These are phyloP conservation scores for Synergus itoensis DNA, from an alignment of 2,888 invertebrate genomes.

Conservation along the genomic window DNA sequence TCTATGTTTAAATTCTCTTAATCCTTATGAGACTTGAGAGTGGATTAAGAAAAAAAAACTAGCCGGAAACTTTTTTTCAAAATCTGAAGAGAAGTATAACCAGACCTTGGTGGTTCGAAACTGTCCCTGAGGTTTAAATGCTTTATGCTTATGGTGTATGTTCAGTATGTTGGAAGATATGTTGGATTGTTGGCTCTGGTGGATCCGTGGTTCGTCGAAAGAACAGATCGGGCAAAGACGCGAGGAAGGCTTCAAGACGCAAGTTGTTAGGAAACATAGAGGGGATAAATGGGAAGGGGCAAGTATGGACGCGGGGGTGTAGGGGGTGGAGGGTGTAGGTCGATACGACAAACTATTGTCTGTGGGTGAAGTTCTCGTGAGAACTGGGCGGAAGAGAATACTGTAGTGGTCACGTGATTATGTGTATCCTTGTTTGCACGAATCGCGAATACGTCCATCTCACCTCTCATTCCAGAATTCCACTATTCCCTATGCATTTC, in stretches of 20 bases:
- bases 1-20: no score
- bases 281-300: constrained; percentile 42
- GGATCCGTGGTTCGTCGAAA: constrained; percentile 6
- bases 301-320: constrained; percentile 46
- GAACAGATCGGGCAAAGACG: constrained; percentile 57
- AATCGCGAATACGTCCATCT: constrained; percentile 55
- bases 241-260: constrained; percentile 63
- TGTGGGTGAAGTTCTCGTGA: constrained; percentile 69
- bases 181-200: neutral
- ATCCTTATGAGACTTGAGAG: no score
- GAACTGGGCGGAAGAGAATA: constrained; percentile 64
- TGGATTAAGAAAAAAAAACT: no score
- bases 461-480: constrained; percentile 32
- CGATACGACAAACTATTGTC: constrained; percentile 74
- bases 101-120: no score
- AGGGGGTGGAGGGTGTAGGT: constrained; percentile 63
- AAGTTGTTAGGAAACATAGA: constrained; percentile 52
- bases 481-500: neutral
- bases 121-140: no score
- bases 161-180: no score
- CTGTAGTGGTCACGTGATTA: constrained; percentile 62
- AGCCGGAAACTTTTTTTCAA: no score
- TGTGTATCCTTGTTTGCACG: constrained; percentile 56
- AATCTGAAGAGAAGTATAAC: no score
- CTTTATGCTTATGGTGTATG: no score